Conservation (phyloP, 1,140 invertebrate species). For the Heterodera schachtii region DNA sequence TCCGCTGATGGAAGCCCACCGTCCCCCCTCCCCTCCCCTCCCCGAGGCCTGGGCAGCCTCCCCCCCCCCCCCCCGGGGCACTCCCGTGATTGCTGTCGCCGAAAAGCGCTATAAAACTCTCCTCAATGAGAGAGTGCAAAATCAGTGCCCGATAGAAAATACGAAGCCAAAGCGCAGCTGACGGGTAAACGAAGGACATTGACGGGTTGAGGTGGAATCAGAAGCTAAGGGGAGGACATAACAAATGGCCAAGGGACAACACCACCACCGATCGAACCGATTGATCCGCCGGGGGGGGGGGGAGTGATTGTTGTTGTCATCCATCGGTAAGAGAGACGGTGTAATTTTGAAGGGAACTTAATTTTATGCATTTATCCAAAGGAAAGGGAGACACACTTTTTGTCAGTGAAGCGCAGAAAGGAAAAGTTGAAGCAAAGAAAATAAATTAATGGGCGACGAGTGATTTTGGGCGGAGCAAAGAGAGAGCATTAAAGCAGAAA, state of each 20-base stretch:
- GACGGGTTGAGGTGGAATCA: neutral
- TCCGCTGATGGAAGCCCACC: neutral
- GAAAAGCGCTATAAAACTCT: constrained; percentile 7
- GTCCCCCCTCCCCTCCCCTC: no score
- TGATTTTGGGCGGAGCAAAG: neutral
- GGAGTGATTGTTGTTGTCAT: constrained; percentile 2
- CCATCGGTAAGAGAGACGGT: neutral
- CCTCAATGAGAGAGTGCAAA: neutral
- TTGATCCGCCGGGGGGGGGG: neutral
- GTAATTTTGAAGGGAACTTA: neutral
- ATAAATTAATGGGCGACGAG: neutral
- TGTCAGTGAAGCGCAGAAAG: neutral
- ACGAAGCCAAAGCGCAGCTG: constrained; percentile 15
- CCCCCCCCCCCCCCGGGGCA: no score
- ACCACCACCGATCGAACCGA: neutral
- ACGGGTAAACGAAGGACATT: constrained; percentile 4
- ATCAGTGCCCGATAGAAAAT: neutral
- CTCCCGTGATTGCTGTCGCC: neutral
- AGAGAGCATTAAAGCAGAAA: neutral
- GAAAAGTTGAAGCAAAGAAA: neutral
- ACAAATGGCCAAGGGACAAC: constrained; percentile 5
- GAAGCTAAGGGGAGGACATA: neutral
- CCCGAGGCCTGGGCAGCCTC: no score
- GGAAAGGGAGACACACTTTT: neutral
- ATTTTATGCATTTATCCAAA: neutral